Percentiles rank a stretch among this genome's conserved stretches.
These are phyloP conservation scores for Prostheceraeus crozeri DNA, from an alignment of 2,888 invertebrate genomes.

Conservation along the genomic window DNA sequence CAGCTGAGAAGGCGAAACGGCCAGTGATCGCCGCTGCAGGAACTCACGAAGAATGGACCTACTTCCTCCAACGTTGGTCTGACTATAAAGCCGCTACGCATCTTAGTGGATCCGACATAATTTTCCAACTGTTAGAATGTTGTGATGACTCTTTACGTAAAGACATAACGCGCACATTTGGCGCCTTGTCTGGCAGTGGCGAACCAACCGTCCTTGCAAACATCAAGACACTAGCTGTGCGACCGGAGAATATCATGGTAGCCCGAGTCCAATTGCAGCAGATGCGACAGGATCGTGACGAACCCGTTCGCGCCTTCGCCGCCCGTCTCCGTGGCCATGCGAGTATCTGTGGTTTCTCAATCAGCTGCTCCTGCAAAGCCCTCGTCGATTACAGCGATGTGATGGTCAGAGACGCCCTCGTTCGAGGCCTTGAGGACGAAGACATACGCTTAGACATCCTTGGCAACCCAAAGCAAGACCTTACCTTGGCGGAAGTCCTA, in stretches of 20 bases:
- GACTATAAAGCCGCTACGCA: no score
- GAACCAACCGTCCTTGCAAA: conserved; percentile 38
- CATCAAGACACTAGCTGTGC: conserved; percentile 38
- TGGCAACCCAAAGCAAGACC: conserved; percentile 20
- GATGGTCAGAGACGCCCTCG: conserved; percentile 11
- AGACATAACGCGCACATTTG: neutral
- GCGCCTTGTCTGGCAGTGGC: no score
- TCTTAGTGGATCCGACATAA: no score
- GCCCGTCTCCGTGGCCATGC: conserved; percentile 43
- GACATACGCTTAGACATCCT: conserved; percentile 24
- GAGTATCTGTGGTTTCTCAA: conserved; percentile 40
- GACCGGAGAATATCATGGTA: conserved; percentile 40
- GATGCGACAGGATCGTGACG: conserved; percentile 40
- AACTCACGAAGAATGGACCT: no score
- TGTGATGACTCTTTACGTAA: neutral
- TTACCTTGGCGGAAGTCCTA: conserved; percentile 1
- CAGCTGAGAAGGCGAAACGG: neutral
- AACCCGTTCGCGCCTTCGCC: conserved; percentile 41
- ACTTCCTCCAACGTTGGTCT: no score
- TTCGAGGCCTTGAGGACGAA: conserved; percentile 1
- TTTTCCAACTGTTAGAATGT: conserved; percentile 8
- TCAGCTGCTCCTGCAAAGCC: neutral
- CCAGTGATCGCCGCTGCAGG: no score
- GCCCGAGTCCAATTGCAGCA: conserved; percentile 35
- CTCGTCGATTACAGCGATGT: conserved; percentile 39